Base-by-base conservation (phyloP, 2,888 invertebrate genomes). In the Acrocera orbiculus region DNA sequence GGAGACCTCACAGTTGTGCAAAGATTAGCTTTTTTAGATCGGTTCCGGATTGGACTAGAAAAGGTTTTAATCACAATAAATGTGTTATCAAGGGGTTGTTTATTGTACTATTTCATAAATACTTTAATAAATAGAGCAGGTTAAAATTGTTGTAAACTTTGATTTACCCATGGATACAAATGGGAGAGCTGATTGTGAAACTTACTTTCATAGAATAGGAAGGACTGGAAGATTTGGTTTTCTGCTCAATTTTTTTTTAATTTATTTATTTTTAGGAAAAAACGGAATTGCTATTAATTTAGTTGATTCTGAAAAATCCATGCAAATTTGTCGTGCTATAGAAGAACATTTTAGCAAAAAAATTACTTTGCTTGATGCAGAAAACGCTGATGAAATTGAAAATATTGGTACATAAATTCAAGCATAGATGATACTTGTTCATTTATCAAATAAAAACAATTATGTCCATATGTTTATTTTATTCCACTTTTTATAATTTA, bases 91-190 rank as follows among this genome's bases (percentile, higher is more conserved):
- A 67, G 85, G 64, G 83, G 54, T 49, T 38, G 27, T 10, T n/a
- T 22, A 7, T 5, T 22, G 4, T 22, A 10, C 8, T 22, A 10
- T 11, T 5, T 10, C 10, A 10, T 10, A 22, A 22, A 5, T 6
- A 7, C 9, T 22, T 6, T 22, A 7, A 22, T 10, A 22, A 10
- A 6, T 96, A 2, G 90, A 93, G 52, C 87, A 90, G 69, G 96
- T 98, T 0, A 93, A 95, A 4, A 74, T 98, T 33, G 96, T 98
- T 11, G 89, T 98, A 0, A 99, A 99, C 62, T 99, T 92, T 62
- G 96, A 98, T 63, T 69, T 95, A 52, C 96, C 96, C 4, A 71
- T 89, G 54, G 82, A 89, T 52, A 57, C 72, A 42, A 65, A 71
- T 16, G 76, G 77, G 34, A 72, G 75, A 50, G 87, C 93, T 0